A percentile compares a stretch with the other conserved stretches of the same genome.
Conservation (phyloP, 2,797 vertebrate genomes). For the Phataginus tetradactyla region DNA sequence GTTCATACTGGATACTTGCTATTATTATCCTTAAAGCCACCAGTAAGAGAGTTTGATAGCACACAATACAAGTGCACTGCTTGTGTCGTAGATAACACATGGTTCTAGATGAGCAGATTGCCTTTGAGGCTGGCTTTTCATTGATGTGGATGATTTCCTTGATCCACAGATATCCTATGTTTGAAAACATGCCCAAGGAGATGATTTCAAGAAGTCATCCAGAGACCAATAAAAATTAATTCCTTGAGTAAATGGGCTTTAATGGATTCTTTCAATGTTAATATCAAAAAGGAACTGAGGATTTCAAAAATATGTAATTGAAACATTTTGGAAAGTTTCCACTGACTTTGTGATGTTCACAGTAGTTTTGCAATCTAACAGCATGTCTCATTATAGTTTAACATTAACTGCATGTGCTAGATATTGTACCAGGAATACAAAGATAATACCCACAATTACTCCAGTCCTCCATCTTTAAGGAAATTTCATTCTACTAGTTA, state of each 20-base stretch:
- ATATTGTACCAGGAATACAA: constrained; percentile 32
- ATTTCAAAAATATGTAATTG: neutral
- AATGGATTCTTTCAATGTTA: constrained; percentile 37
- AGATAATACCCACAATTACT: neutral
- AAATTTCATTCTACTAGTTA: neutral
- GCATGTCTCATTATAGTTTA: neutral
- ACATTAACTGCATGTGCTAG: neutral
- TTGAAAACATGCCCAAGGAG: constrained; percentile 49
- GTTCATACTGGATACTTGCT: neutral
- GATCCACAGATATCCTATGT: constrained; percentile 32
- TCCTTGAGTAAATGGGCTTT: constrained; percentile 18
- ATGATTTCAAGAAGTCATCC: constrained; percentile 33
- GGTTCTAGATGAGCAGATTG: neutral
- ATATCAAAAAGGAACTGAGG: constrained; percentile 14
- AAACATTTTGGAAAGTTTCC: constrained; percentile 27
- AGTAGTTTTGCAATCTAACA: neutral
- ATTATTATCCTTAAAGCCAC: constrained; percentile 19
- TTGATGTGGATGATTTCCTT: constrained; percentile 40
- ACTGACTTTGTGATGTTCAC: neutral
- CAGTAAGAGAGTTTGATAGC: neutral
- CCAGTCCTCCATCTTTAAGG: neutral
- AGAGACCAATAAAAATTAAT: constrained; percentile 46
- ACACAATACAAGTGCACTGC: neutral
- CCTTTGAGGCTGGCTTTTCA: constrained; percentile 28
- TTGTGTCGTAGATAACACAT: constrained; percentile 13